Evolutionary conservation across 53 echinoderm and acorn worm species (phyloP).

Genomic region (Stichopus horrens): DNA sequence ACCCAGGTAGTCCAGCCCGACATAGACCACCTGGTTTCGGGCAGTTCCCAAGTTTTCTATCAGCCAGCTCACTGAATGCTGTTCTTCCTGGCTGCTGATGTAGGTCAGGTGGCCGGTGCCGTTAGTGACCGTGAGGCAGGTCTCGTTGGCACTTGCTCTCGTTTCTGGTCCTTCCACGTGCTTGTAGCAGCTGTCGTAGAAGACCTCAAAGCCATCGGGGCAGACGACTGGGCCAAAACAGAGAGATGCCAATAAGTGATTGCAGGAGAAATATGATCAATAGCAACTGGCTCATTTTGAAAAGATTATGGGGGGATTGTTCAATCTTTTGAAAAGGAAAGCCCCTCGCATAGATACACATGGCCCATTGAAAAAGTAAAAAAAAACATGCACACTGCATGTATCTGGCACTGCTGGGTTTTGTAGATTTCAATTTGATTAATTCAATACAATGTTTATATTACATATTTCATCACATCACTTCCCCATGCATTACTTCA

Average conservation of each 20-base stretch:
- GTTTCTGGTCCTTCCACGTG: constrained; percentile 28
- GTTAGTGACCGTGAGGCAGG: constrained; percentile 60
- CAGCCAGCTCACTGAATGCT: constrained; percentile 71
- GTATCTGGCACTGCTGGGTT: no score
- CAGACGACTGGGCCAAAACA: constrained; percentile 56
- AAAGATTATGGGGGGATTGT: no score
- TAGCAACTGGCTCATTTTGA: not conserved
- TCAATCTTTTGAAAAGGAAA: no score
- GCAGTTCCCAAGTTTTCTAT: constrained; percentile 45
- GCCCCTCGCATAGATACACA: no score
- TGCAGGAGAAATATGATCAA: not conserved
- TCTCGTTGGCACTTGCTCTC: constrained; percentile 55
- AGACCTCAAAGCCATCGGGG: constrained; percentile 63
- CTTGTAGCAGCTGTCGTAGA: constrained; percentile 72
- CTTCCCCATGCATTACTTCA: no score
- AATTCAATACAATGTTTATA: no score
- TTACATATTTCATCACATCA: no score
- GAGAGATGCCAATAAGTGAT: not conserved
- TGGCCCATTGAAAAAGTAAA: no score
- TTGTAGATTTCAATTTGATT: no score
- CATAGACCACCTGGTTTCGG: constrained; percentile 23
- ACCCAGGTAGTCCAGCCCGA: constrained; percentile 59
- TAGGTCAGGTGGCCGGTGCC: constrained; percentile 62
- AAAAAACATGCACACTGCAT: no score
- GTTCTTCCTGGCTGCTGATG: constrained; percentile 62